Base-by-base conservation (phyloP, 2,888 invertebrate species). In the Apeira syringaria region DNA sequence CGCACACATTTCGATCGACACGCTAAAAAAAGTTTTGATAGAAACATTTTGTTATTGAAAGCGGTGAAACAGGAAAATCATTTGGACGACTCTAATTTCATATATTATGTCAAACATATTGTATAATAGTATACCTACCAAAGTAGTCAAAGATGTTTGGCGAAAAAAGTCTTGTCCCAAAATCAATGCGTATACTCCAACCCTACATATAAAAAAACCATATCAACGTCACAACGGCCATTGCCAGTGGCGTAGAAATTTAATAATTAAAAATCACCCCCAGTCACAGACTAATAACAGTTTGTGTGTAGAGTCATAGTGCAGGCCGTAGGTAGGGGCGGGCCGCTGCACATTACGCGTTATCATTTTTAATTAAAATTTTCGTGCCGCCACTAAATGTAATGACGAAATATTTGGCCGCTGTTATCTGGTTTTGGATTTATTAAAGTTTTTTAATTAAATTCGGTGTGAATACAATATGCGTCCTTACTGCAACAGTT, bases 181-280 rank as follows among this genome's bases (percentile, higher is more conserved):
- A 15, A 15, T 4, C 15, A 2, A 15, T 15, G 4, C 15, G 15
- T 3, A 4, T 4, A 15, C 15, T 3, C 15, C n/a, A n/a, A n/a
- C 18, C 20, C 9, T 10, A 24, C 6, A 13, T 22, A 9, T 17
- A 17, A 17, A 30, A 30, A 25, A 24, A 6, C 24, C 72, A 69
- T 77, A 80, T 80, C 81, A 80, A 80, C 79, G 81, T 73, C 78
- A 79, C 81, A 83, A 81, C 64, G 80, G 67, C 74, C 64, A 68
- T 71, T 69, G 78, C 78, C 74, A 70, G 51, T 67, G 77, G 85
- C 81, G 82, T 80, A 82, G 80, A 86, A 83, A 81, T 86, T 85
- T 86, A 86, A 87, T 87, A 85, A 88, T 87, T 86, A 86, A 89
- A 88, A 89, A 86, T 82, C 86, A 80, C 87, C 87, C 86, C 80